Evolutionary conservation across 2,113 vertebrate genomes (phyloP).

Genomic region (Tauraco erythrolophus): DNA sequence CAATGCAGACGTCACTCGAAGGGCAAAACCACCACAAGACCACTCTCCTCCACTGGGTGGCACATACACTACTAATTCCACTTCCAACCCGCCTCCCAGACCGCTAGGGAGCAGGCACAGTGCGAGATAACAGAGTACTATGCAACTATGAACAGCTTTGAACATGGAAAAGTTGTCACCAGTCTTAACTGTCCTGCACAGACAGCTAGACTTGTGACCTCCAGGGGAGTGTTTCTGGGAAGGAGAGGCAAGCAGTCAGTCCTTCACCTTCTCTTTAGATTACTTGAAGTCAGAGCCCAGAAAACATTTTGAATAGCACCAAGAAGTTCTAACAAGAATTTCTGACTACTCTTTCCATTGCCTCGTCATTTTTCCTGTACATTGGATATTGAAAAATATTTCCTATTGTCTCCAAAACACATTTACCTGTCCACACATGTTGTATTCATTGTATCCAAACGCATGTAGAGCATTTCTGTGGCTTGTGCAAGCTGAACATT

Average conservation of each 20-base stretch:
- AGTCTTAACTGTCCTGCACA: background rate
- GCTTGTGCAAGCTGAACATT: conserved; percentile 92
- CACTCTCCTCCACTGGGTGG: background rate
- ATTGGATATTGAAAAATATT: background rate
- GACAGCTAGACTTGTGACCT: background rate
- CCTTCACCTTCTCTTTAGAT: background rate
- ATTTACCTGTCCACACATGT: conserved; percentile 91
- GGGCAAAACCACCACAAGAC: background rate
- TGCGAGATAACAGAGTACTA: background rate
- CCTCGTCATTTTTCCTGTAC: background rate
- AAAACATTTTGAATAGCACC: background rate
- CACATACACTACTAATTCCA: fast-evolving
- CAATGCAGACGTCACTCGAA: background rate
- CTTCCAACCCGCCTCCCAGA: background rate
- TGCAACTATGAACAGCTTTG: fast-evolving
- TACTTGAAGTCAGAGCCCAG: background rate
- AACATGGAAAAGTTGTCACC: fast-evolving
- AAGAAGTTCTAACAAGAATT: background rate
- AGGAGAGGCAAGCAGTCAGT: background rate
- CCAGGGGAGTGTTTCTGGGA: fast-evolving
- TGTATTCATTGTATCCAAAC: conserved; percentile 97
- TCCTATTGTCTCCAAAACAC: background rate
- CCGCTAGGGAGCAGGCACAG: background rate
- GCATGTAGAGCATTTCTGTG: conserved; percentile 98
- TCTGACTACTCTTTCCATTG: background rate